These are phyloP conservation scores for Thunnus thynnus DNA, from an alignment of 2,113 vertebrate species.

Conservation along the genomic window DNA sequence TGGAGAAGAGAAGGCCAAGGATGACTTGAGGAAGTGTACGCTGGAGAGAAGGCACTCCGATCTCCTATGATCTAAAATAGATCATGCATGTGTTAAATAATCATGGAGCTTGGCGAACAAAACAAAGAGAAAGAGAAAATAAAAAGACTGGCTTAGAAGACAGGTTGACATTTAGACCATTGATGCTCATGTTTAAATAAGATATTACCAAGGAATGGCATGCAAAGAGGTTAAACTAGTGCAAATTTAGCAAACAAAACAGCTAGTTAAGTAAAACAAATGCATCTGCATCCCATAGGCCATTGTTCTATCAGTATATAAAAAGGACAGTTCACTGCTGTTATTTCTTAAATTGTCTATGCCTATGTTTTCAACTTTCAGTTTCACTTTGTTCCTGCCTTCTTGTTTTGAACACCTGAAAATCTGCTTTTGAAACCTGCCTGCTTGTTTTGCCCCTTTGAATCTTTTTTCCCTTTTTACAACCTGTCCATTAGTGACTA, in stretches of 20 bases:
- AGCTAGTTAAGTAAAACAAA: not conserved
- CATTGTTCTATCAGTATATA: too few species aligned
- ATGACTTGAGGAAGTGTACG: conserved; percentile 6
- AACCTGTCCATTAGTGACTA: not conserved
- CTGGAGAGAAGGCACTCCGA: not conserved
- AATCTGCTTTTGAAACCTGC: not conserved
- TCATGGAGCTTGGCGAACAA: conserved; percentile 3
- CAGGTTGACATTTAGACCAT: not conserved
- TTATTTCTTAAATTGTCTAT: not conserved
- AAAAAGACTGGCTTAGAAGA: not conserved
- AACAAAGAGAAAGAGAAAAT: not conserved
- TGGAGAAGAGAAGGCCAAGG: conserved; percentile 24
- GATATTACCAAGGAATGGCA: not conserved
- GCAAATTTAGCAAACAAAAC: not conserved
- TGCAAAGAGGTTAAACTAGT: not conserved
- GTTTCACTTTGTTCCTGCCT: not conserved
- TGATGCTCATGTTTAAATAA: conserved; percentile 4
- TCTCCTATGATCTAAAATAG: not conserved
- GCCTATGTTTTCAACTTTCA: not conserved
- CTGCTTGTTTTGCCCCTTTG: not conserved
- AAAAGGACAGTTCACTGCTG: not conserved
- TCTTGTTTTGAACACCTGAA: not conserved
- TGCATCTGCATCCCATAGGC: not conserved
- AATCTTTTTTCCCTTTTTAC: not conserved
- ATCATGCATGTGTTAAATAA: not conserved